Evolutionary conservation across 2,888 invertebrate species (phyloP).

Genomic region (Eumacrocentrus americanus): DNA sequence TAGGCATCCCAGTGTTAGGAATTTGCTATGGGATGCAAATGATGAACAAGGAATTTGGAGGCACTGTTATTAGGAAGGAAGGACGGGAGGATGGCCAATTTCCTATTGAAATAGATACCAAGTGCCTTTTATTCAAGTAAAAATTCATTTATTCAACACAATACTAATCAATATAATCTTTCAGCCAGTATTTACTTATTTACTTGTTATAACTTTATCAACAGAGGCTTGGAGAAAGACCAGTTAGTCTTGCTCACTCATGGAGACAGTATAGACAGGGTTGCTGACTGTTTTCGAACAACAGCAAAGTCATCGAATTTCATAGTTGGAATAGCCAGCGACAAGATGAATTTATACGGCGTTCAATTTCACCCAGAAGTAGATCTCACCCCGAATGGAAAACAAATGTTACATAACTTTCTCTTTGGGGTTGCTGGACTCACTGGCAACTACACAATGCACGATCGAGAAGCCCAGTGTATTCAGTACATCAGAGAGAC

Average conservation of each 20-base stretch:
- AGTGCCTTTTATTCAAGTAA: constrained; percentile 92
- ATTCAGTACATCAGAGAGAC: constrained; percentile 88
- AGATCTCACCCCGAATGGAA: constrained; percentile 90
- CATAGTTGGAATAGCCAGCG: constrained; percentile 89
- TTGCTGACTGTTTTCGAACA: constrained; percentile 86
- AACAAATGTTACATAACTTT: constrained; percentile 92
- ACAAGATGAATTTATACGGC: constrained; percentile 88
- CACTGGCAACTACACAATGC: constrained; percentile 86
- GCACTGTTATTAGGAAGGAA: constrained; percentile 85
- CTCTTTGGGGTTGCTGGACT: constrained; percentile 89
- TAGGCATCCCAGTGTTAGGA: constrained; percentile 93
- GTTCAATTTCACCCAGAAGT: constrained; percentile 99
- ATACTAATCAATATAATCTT: too few relatives aligned
- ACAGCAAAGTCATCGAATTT: constrained; percentile 85
- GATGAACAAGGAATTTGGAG: constrained; percentile 97
- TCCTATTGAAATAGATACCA: constrained; percentile 84
- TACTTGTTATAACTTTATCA: too few relatives aligned
- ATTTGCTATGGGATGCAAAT: constrained; percentile 99
- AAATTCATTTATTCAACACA: constrained; percentile 54
- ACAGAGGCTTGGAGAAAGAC: constrained; percentile 84
- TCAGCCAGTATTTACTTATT: not conserved
- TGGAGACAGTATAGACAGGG: constrained; percentile 93
- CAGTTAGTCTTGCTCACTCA: constrained; percentile 95
- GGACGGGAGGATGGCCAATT: constrained; percentile 94
- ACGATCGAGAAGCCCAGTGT: constrained; percentile 85